Conservation (phyloP, 2,797 vertebrate genomes). For the Trematomus bernacchii region DNA sequence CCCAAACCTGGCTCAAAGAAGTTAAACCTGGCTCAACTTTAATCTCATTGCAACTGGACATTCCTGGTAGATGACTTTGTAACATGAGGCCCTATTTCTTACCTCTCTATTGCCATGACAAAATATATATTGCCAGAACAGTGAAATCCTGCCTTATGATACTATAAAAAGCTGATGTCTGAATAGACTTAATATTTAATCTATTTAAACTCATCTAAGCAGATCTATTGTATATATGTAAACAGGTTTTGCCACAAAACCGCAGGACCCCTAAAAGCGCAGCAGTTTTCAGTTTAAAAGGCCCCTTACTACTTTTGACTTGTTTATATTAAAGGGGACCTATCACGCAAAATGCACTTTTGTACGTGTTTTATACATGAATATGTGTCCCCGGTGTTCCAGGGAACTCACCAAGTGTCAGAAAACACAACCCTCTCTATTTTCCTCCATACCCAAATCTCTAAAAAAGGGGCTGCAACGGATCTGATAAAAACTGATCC, state of each 20-base stretch:
- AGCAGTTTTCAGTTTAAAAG: background rate
- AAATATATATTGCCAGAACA: slow-evolving; percentile 9
- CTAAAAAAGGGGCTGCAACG: no score
- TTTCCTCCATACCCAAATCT: no score
- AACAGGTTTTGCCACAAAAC: background rate
- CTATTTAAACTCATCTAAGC: background rate
- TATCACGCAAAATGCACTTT: no score
- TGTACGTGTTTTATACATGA: no score
- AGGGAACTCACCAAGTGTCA: no score
- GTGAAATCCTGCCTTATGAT: background rate
- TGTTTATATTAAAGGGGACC: no score
- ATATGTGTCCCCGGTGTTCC: no score
- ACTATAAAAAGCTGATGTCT: background rate
- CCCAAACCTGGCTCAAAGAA: background rate
- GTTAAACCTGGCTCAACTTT: slow-evolving; percentile 1
- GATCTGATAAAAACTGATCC: no score
- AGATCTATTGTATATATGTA: background rate
- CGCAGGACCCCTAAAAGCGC: background rate
- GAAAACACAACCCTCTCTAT: no score
- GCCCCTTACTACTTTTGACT: background rate
- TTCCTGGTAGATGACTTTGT: slow-evolving; percentile 12
- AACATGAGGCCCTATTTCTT: background rate
- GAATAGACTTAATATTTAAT: background rate
- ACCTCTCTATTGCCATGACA: background rate
- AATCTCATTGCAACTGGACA: background rate